Conservation (phyloP, 2,797 vertebrate species). For the Myiotriccus ornatus region DNA sequence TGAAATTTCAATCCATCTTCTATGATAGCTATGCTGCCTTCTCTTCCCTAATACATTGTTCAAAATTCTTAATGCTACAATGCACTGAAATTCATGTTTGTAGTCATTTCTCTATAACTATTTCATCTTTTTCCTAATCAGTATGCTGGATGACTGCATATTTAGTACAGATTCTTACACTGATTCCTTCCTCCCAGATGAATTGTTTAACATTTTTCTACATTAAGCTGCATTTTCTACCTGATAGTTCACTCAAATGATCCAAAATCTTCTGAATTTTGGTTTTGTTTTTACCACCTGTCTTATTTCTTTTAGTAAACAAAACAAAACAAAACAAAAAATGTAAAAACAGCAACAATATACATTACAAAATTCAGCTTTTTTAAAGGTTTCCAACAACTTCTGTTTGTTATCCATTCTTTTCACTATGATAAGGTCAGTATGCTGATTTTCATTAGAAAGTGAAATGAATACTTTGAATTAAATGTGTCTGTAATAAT, state of each 20-base stretch:
- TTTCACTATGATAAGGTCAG: background rate
- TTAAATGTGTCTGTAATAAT: conserved; percentile 31
- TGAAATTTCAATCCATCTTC: background rate
- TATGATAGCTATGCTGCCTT: background rate
- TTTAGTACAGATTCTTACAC: conserved; percentile 38
- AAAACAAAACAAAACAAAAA: background rate
- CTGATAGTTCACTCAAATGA: background rate
- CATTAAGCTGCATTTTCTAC: conserved; percentile 36
- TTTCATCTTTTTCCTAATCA: conserved; percentile 37
- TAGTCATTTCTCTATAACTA: conserved; percentile 26
- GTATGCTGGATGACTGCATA: conserved; percentile 38
- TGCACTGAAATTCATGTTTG: conserved; percentile 19
- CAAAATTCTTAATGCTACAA: conserved; percentile 1
- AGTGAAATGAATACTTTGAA: background rate
- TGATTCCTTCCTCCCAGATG: conserved; percentile 28
- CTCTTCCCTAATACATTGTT: background rate
- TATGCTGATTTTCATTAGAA: conserved; percentile 11
- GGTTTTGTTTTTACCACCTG: background rate
- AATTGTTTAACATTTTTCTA: conserved; percentile 60
- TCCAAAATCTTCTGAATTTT: background rate
- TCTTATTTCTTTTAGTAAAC: background rate
- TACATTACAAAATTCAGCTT: background rate
- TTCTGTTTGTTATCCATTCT: background rate
- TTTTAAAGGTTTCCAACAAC: background rate
- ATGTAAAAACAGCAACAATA: background rate